Evolutionary conservation across 2,888 invertebrate genomes (phyloP).

Genomic region (Acrobasis repandana): DNA sequence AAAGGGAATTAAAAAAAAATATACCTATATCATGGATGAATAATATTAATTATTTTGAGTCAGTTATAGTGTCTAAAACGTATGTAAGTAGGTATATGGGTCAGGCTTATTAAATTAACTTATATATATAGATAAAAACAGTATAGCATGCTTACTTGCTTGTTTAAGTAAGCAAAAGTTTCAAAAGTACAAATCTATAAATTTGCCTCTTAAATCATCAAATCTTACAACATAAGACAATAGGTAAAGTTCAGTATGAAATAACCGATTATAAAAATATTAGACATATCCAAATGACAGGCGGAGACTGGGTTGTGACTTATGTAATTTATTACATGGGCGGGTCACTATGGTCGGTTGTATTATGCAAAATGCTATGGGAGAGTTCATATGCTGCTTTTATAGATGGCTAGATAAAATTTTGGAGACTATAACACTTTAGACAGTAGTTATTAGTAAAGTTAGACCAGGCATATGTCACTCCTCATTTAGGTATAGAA

Average conservation of each 20-base stretch:
- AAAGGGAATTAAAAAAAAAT: not conserved
- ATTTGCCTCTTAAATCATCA: not conserved
- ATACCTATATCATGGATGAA: too few species aligned
- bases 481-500: too few species aligned
- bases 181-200: not conserved
- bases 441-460: too few species aligned
- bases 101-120: too few species aligned
- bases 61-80: too few species aligned
- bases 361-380: conserved; percentile 4
- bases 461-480: too few species aligned
- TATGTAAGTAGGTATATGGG: too few species aligned
- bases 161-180: not conserved
- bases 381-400: not conserved
- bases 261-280: conserved; percentile 12
- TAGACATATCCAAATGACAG: not conserved
- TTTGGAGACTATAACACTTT: too few species aligned
- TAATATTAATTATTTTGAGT: too few species aligned
- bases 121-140: too few species aligned
- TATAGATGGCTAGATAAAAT: not conserved
- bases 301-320: not conserved
- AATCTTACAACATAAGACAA: not conserved
- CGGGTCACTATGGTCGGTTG: conserved; percentile 9
- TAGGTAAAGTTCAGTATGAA: not conserved
- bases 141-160: not conserved
- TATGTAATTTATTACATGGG: conserved; percentile 7